phyloP scores from a whole-genome alignment of 23 tunicate species.

The Phallusia fumigata region DNA sequence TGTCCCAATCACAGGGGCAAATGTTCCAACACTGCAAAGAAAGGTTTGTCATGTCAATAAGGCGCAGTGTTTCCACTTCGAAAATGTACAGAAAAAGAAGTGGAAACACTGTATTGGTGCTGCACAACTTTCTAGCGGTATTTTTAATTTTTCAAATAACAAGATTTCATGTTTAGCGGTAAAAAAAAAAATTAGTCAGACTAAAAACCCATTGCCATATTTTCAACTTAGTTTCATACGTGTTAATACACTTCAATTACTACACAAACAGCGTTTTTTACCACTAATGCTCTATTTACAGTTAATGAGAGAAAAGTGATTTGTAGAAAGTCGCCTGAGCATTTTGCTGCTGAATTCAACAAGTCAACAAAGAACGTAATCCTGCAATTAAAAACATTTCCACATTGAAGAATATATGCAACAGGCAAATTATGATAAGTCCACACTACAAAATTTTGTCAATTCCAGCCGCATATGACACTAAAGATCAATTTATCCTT shows the following conservation, averaged over 20 bases:
- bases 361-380: neutral
- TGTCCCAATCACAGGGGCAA: no score
- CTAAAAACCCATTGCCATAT: no score
- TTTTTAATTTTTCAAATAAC: no score
- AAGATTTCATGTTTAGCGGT: no score
- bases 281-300: neutral
- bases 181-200: no score
- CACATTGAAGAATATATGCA: neutral
- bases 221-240: no score
- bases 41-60: neutral
- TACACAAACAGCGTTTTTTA: neutral
- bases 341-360: neutral
- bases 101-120: slow-evolving; percentile 1
- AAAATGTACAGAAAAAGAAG: neutral
- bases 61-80: slow-evolving; percentile 6
- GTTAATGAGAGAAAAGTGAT: neutral
- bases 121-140: no score
- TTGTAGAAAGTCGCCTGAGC: neutral
- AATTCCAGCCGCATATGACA: no score
- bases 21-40: neutral
- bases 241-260: neutral
- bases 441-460: neutral
- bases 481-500: no score
- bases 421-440: neutral
- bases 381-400: slow-evolving; percentile 1